phyloP scores from a whole-genome alignment of 2,888 invertebrate species.

The Pilophorus perplexus region DNA sequence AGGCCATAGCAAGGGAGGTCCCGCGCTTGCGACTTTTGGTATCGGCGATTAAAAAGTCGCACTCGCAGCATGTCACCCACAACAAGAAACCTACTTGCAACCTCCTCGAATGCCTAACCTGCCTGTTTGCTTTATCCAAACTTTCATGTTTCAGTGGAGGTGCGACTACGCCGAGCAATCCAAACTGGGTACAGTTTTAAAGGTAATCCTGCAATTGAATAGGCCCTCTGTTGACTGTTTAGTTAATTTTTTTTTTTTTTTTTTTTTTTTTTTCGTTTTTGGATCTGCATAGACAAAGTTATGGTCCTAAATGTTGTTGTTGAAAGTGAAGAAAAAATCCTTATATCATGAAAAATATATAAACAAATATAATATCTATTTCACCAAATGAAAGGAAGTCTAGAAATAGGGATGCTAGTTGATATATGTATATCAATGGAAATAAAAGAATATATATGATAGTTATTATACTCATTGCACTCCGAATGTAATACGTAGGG shows the following conservation, averaged over 20 bases:
- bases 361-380: conserved; percentile 6
- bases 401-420: conserved; percentile 33
- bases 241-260: conserved; percentile 12
- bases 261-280: not conserved
- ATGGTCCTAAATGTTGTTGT: conserved; percentile 24
- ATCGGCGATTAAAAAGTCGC: too few species aligned
- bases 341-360: conserved; percentile 19
- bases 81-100: too few species aligned
- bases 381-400: conserved; percentile 2
- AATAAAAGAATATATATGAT: not conserved
- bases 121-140: too few species aligned
- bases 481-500: not conserved
- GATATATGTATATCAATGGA: not conserved
- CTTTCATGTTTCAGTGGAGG: conserved; percentile 41
- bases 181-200: conserved; percentile 51
- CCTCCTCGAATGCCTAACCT: too few species aligned
- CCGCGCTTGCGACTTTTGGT: too few species aligned
- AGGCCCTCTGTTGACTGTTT: conserved; percentile 37
- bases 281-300: conserved; percentile 30
- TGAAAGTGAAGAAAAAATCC: too few species aligned
- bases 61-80: too few species aligned
- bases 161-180: conserved; percentile 48
- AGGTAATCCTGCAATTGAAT: conserved; percentile 21
- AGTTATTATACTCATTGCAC: conserved; percentile 6
- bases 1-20: too few species aligned